Evolutionary conservation across 2,113 vertebrate species (phyloP).

Genomic region (Hemibagrus wyckioides): DNA sequence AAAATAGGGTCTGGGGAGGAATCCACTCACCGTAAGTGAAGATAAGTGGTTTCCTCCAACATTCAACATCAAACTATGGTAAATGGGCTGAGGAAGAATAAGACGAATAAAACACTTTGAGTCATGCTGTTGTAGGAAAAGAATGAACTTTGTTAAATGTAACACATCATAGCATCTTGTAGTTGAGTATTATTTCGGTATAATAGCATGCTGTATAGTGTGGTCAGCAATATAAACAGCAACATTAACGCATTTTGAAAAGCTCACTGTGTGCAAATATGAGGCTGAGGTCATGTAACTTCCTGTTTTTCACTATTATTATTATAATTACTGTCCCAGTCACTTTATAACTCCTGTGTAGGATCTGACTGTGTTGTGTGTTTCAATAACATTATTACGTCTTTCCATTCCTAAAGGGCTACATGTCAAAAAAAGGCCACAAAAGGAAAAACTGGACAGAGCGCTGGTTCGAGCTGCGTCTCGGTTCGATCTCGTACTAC

Average conservation of each 20-base stretch:
- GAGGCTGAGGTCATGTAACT: neutral
- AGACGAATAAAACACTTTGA: neutral
- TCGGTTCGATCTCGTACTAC: constrained; percentile 86
- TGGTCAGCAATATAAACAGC: no score
- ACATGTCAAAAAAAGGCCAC: constrained; percentile 96
- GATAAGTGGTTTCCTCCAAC: neutral
- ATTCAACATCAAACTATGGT: neutral
- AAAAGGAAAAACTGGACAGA: constrained; percentile 98
- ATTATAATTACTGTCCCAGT: neutral
- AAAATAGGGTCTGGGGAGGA: neutral
- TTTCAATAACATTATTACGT: neutral
- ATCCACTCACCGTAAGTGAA: neutral
- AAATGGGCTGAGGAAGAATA: neutral
- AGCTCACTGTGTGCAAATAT: no score
- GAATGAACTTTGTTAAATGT: neutral
- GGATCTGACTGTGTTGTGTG: constrained; percentile 23
- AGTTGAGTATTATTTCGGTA: neutral
- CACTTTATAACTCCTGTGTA: neutral
- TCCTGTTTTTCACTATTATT: no score
- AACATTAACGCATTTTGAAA: no score
- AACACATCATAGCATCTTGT: neutral
- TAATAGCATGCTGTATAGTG: neutral
- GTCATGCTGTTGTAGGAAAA: neutral
- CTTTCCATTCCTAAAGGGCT: constrained; percentile 77
- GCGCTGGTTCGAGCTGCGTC: constrained; percentile 93